Evolutionary conservation across 2,888 invertebrate genomes (phyloP).

Genomic region (Thumatha senex): DNA sequence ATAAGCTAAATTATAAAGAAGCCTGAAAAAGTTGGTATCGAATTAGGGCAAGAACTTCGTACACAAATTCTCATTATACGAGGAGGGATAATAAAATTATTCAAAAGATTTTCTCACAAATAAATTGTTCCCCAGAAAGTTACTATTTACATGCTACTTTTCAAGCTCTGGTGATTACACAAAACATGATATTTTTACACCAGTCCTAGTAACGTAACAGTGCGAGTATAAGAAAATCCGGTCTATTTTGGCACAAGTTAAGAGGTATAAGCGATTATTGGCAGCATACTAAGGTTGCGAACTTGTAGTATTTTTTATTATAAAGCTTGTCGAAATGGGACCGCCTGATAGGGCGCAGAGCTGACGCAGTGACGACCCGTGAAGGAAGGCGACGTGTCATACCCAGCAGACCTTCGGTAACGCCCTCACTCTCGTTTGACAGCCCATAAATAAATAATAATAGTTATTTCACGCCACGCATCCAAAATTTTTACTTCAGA

Average conservation of each 20-base stretch:
- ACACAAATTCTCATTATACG: neutral
- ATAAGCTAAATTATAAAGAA: neutral
- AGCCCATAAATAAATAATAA: no score
- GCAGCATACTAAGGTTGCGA: neutral
- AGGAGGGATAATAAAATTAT: neutral
- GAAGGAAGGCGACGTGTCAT: no score
- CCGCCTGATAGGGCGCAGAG: no score
- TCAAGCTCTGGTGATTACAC: slow-evolving; percentile 35
- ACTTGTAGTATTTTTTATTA: neutral
- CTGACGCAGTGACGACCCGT: no score
- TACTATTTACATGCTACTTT: slow-evolving; percentile 18
- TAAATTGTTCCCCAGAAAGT: slow-evolving; percentile 2
- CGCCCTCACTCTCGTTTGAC: no score
- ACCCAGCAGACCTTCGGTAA: no score
- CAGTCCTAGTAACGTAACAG: slow-evolving; percentile 30
- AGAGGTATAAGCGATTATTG: slow-evolving; percentile 4
- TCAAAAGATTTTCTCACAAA: neutral
- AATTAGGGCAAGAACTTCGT: neutral
- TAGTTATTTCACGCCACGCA: no score
- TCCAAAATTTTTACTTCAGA: no score
- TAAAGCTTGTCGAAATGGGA: no score
- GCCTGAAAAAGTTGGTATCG: neutral
- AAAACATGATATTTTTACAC: slow-evolving; percentile 38
- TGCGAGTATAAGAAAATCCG: slow-evolving; percentile 32
- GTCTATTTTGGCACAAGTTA: slow-evolving; percentile 29